A percentile compares a stretch with the other conserved stretches of the same genome.
Evolutionary conservation across 2,797 vertebrate species (phyloP).

Genomic region (Hydrophis major): DNA sequence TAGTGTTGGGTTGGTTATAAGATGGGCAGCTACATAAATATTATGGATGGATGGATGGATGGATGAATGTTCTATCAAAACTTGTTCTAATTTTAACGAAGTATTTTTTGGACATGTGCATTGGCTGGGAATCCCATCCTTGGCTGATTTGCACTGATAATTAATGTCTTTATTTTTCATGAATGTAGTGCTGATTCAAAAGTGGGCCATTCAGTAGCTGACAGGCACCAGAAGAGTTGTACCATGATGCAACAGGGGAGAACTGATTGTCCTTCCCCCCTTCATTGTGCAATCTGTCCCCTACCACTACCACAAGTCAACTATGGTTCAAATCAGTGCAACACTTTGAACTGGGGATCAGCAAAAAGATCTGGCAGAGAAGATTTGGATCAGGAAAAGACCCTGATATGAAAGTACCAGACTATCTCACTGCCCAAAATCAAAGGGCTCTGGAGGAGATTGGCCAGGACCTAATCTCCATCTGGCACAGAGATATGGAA

Average conservation of each 20-base stretch:
- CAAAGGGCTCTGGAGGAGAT: background rate
- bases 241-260: background rate
- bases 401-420: background rate
- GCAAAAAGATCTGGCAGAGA: background rate
- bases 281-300: background rate
- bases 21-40: background rate
- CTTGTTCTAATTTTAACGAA: background rate
- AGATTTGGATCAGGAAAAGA: background rate
- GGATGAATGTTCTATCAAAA: background rate
- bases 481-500: background rate
- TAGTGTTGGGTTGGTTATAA: background rate
- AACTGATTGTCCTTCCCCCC: background rate
- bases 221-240: background rate
- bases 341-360: background rate
- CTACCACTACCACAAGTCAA: background rate
- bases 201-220: background rate
- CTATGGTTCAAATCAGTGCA: background rate
- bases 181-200: background rate
- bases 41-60: background rate
- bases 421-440: background rate
- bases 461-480: background rate
- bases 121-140: background rate
- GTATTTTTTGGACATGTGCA: background rate
- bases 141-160: background rate
- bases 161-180: background rate